Evolutionary conservation across 2,797 vertebrate genomes (phyloP).

Genomic region (Accipiter badius): DNA sequence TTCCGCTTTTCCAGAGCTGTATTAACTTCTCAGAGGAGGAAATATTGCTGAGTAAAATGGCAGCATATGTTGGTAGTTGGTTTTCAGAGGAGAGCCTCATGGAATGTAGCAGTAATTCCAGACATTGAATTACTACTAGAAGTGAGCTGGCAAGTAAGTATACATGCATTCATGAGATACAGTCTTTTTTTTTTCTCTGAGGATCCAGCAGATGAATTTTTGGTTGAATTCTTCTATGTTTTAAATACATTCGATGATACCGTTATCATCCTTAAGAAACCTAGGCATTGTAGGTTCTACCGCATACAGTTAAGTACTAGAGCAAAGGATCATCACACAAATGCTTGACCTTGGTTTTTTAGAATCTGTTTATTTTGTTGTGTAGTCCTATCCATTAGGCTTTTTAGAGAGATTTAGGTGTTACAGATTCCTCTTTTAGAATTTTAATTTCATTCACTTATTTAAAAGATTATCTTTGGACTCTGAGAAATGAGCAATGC

Average conservation of each 20-base stretch:
- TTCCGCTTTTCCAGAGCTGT: neutral
- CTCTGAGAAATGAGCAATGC: neutral
- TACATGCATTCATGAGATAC: neutral
- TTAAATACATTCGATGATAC: neutral
- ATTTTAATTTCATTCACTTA: neutral
- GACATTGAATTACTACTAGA: neutral
- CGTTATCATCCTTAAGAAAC: neutral
- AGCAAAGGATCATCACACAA: neutral
- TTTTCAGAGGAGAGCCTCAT: neutral
- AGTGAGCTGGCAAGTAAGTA: neutral
- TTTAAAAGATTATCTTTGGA: neutral
- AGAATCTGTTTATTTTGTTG: neutral
- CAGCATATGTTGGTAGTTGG: neutral
- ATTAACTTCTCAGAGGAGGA: neutral
- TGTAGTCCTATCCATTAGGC: neutral
- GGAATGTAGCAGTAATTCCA: neutral
- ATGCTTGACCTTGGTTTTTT: neutral
- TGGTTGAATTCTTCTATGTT: neutral
- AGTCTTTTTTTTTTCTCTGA: neutral
- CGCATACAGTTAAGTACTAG: neutral
- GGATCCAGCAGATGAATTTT: neutral
- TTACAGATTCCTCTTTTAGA: neutral
- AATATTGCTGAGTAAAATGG: neutral
- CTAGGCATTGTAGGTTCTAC: neutral
- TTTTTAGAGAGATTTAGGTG: neutral